Conservation (phyloP, 1,140 invertebrate genomes). For the Eurosta solidaginis region DNA sequence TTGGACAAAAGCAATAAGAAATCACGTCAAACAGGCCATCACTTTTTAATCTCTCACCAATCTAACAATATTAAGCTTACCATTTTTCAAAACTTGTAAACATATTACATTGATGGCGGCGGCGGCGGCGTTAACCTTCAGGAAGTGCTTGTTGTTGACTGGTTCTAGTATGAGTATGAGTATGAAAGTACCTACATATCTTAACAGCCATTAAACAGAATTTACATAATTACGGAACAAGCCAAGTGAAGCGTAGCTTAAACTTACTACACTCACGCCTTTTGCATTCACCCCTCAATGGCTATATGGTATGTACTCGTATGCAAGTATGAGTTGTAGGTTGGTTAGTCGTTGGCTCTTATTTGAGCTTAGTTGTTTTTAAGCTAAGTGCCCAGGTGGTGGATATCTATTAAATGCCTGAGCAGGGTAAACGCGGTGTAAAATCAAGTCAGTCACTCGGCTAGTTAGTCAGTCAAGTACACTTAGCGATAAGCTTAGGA, state of each 20-base stretch:
- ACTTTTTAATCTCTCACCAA: conserved; percentile 6
- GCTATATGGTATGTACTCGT: background rate
- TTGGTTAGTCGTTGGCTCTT: background rate
- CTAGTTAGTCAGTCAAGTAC: conserved; percentile 18
- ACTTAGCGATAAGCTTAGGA: conserved; percentile 6
- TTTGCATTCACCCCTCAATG: background rate
- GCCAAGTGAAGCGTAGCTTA: conserved; percentile 11
- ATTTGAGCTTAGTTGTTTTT: background rate
- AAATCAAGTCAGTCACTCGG: background rate
- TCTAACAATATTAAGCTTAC: conserved; percentile 15
- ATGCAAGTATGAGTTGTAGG: background rate
- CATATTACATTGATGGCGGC: no score
- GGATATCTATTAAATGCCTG: background rate
- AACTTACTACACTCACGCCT: background rate
- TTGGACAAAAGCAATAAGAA: background rate
- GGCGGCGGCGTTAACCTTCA: conserved; percentile 9
- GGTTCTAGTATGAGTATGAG: no score
- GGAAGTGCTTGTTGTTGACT: conserved; percentile 13
- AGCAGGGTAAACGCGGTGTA: background rate
- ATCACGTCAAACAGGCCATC: background rate
- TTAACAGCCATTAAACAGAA: conserved; percentile 27
- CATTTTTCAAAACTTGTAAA: conserved; percentile 1
- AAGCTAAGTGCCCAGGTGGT: background rate
- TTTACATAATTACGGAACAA: conserved; percentile 27
- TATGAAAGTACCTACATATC: background rate